A percentile compares a stretch with the other conserved stretches of the same genome.
phyloP scores from a whole-genome alignment of 2,888 invertebrate species.

The Acleris sparsana region DNA sequence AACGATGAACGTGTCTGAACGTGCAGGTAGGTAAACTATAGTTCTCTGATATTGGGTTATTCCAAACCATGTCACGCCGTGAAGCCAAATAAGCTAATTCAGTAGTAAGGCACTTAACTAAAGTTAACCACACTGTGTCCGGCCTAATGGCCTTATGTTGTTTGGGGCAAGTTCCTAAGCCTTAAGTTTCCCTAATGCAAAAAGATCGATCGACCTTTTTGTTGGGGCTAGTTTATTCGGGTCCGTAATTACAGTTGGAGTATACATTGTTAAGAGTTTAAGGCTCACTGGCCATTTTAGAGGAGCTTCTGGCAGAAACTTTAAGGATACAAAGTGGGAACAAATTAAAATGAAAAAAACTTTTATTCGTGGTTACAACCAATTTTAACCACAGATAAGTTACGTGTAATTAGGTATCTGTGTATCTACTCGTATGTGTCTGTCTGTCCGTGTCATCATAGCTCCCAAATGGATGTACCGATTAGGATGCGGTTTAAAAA shows the following conservation, averaged over 20 bases:
- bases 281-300: background rate
- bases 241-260: constrained; percentile 20
- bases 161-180: constrained; percentile 45
- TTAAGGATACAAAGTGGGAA: no score
- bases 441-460: no score
- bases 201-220: constrained; percentile 37
- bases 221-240: constrained; percentile 26
- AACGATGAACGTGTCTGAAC: no score
- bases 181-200: constrained; percentile 39
- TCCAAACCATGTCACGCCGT: constrained; percentile 19
- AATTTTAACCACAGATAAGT: no score
- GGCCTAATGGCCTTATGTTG: constrained; percentile 51
- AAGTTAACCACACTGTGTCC: constrained; percentile 40
- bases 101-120: constrained; percentile 35
- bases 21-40: no score
- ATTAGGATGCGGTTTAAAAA: no score
- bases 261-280: constrained; percentile 1
- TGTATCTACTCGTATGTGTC: no score
- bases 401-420: no score
- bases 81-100: constrained; percentile 23
- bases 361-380: no score
- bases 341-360: no score
- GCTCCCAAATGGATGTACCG: no score
- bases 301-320: background rate
- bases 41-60: constrained; percentile 2